Base-by-base conservation (phyloP, 2,888 invertebrate species). In the Dendrolimus houi region DNA sequence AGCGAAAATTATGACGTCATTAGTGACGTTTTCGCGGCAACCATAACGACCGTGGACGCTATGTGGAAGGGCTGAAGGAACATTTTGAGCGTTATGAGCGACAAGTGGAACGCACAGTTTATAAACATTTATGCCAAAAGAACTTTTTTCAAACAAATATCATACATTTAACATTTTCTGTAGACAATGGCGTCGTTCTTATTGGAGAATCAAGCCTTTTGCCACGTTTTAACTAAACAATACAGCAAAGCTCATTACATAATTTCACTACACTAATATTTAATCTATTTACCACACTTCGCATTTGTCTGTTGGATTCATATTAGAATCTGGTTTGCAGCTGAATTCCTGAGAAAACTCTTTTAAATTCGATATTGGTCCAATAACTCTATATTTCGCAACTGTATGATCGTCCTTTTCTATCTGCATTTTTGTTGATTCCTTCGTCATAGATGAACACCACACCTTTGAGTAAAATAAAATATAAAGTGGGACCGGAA, bases 401-500 rank as follows among this genome's bases (percentile, higher is more conserved):
- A 97, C 96, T 12, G 97, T 95, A 79, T 99, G 99, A 29, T 97
- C 95, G 79, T 98, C 98, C 76, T 98, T 98, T 74, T 98, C 96
- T 66, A 98, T 95, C 81, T 97, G 96, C 71, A 98, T 92, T 64
- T 95, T 92, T 0, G 93, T 94, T 0, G 96, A 95, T 84, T 98
- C 97, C 68, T 96, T 94, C 2, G 97, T 97, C 75, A 95, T 95
- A 0, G 96, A 92, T 8, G 97, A 96, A 76, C 97, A 97, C 97
- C 97, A 97, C 7, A 97, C 97, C 96, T 95, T 61, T 8, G 65
- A 62, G 64, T 54, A 55, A 59, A 41, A 41, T 52, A 17, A 29
- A 29, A 29, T 29, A 29, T 29, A 29, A 29, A 29, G 3, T 3
- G 29, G 29, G 29, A 29, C 29, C 29, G 6, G 6, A 29, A 29